phyloP scores from a whole-genome alignment of 92 coral and sea anemone species.

The Desmophyllum pertusum region DNA sequence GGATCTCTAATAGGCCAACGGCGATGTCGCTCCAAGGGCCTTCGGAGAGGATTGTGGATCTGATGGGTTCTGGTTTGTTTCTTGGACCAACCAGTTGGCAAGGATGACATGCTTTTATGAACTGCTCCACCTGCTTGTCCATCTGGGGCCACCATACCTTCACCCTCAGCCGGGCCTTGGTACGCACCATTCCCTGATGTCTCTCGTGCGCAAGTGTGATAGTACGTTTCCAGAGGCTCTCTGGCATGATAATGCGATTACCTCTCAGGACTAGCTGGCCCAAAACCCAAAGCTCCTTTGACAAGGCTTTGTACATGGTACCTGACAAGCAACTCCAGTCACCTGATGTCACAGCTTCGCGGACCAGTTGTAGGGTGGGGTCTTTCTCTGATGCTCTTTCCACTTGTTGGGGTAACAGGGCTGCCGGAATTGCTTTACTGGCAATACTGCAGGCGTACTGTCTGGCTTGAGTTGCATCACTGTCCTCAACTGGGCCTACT shows the following conservation, averaged over 20 bases:
- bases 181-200: conserved; percentile 38
- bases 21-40: conserved; percentile 68
- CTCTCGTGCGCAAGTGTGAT: conserved; percentile 47
- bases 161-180: conserved; percentile 34
- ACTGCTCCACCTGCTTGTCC: conserved; percentile 53
- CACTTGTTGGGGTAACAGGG: conserved; percentile 45
- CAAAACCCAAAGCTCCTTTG: conserved; percentile 47
- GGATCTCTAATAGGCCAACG: conserved; percentile 45
- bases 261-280: conserved; percentile 43
- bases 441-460: conserved; percentile 67
- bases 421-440: conserved; percentile 44
- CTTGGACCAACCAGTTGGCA: conserved; percentile 67
- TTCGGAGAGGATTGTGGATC: conserved; percentile 64
- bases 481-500: conserved; percentile 24
- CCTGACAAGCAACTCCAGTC: conserved; percentile 46
- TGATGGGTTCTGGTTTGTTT: conserved; percentile 60
- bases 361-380: conserved; percentile 17
- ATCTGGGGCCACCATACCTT: conserved; percentile 49
- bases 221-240: conserved; percentile 40
- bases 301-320: conserved; percentile 44
- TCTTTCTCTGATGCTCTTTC: conserved; percentile 29
- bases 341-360: conserved; percentile 21
- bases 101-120: conserved; percentile 42
- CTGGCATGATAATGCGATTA: conserved; percentile 45
- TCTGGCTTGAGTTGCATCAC: conserved; percentile 27